Conservation (phyloP, 2,888 invertebrate genomes). For the Ormyrus rosae region DNA sequence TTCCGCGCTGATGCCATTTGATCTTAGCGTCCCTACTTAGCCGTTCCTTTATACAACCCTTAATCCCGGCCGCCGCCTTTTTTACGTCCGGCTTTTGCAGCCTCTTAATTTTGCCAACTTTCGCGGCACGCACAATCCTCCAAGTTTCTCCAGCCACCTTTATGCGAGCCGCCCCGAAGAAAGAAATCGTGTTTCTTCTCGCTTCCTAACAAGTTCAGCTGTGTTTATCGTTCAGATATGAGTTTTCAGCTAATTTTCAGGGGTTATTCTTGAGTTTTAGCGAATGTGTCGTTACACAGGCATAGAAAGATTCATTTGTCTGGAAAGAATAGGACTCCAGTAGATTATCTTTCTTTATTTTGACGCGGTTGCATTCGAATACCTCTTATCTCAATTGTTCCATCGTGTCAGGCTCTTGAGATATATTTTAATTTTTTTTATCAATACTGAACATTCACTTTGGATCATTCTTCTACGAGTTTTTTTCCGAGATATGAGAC, state of each 20-base stretch:
- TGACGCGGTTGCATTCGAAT: too few relatives aligned
- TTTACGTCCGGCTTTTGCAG: neutral
- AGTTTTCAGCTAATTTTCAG: neutral
- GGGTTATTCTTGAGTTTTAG: neutral
- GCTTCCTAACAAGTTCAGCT: too few relatives aligned
- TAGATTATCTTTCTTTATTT: too few relatives aligned
- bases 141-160: neutral
- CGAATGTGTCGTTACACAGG: neutral
- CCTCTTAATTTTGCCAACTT: slow-evolving; percentile 7
- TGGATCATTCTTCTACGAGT: too few relatives aligned
- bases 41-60: slow-evolving; percentile 13
- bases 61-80: neutral
- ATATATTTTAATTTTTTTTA: too few relatives aligned
- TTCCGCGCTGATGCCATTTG: slow-evolving; percentile 4
- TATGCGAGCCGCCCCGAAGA: neutral
- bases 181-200: neutral
- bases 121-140: neutral
- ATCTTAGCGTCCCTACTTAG: neutral
- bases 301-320: too few relatives aligned
- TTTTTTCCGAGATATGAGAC: too few relatives aligned
- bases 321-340: too few relatives aligned
- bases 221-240: too few relatives aligned
- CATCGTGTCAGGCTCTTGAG: too few relatives aligned
- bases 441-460: too few relatives aligned
- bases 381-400: too few relatives aligned